Percentiles rank a stretch among this genome's conserved stretches.
Conservation (phyloP, 1,140 invertebrate genomes). For the Cyclargus thomasi region DNA sequence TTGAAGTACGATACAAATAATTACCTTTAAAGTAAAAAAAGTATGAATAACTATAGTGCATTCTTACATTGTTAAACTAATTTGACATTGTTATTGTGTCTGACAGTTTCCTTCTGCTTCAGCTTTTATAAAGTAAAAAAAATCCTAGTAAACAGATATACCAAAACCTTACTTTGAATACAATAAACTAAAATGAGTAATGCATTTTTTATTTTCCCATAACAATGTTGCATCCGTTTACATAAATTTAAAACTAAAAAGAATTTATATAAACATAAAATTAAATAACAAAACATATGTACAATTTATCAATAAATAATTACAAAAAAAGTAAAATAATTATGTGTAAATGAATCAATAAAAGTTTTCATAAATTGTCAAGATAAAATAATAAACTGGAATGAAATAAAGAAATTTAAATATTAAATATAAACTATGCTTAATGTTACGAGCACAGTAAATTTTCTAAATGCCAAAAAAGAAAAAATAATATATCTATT, state of each 20-base stretch:
- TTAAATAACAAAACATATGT: slow-evolving; percentile 72
- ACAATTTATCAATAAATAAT: slow-evolving; percentile 71
- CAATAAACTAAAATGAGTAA: too few species aligned
- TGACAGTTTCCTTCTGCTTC: neutral
- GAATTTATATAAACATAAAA: slow-evolving; percentile 60
- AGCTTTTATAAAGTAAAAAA: neutral
- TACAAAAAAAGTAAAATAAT: slow-evolving; percentile 47
- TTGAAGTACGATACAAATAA: slow-evolving; percentile 46
- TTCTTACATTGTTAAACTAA: neutral
- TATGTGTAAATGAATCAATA: slow-evolving; percentile 34
- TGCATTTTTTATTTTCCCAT: neutral
- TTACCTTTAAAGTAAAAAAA: slow-evolving; percentile 34
- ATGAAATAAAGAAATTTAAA: slow-evolving; percentile 38
- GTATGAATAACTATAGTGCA: neutral
- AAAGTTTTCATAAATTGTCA: slow-evolving; percentile 30
- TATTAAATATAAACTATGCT: slow-evolving; percentile 26
- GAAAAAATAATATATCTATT: neutral
- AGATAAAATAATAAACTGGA: slow-evolving; percentile 37
- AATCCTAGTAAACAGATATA: neutral
- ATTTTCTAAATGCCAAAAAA: slow-evolving; percentile 23
- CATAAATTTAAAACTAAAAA: slow-evolving; percentile 39
- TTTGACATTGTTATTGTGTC: neutral
- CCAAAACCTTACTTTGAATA: neutral
- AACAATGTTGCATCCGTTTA: neutral
- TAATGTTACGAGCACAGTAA: slow-evolving; percentile 26